Evolutionary conservation across 2,797 vertebrate genomes (phyloP), one percentile per base, ranked within the genome.

Genomic region (Podarcis siculus): DNA sequence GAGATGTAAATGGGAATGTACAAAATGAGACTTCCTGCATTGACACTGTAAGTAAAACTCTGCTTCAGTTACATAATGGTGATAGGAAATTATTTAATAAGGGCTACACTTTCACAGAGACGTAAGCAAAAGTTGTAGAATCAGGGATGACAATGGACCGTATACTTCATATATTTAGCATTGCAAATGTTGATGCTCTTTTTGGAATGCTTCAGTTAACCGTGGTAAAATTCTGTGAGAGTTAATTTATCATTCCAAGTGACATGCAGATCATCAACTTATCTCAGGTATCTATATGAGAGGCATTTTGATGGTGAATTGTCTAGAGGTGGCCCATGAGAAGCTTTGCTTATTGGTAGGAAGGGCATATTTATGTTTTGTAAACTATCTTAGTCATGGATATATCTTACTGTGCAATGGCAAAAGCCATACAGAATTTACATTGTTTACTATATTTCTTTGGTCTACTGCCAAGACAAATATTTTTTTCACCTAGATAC

Each of bases 41-140:
- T 92, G 91, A 93, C 85, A 86, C 85, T 92, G 96, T 97, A 94
- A 90, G 86, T 87, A 91, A 80, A 79, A 79, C 30, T 61, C 15
- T 12, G 15, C 64, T 86, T 85, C 79, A 13, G 58, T 90, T n/a
- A 86, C 72, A 89, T 92, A 32, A 37, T 77, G 64, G 15, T 25
- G 3, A 64, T 72, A 42, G 66, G 64, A 86, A 86, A 64, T 30
- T 1, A 2, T 8, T 85, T 42, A n/a, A 37, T 30, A 35, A 42
- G 10, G 37, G 64, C 17, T 64, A 45, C 35, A 35, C 23, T 66
- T 77, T 85, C 55, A 77, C 7, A 77, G 35, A 77, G 35, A 85
- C 30, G 49, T 66, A 66, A 64, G 30, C 35, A n/a, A 64, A 39
- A n/a, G 19, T 66, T n/a, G 75, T 66, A 6, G 25, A 85, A 42